A percentile compares a stretch with the other conserved stretches of the same genome.
These are phyloP conservation scores for Solenodon paradoxus DNA, from an alignment of 2,113 vertebrate genomes.

Conservation along the genomic window DNA sequence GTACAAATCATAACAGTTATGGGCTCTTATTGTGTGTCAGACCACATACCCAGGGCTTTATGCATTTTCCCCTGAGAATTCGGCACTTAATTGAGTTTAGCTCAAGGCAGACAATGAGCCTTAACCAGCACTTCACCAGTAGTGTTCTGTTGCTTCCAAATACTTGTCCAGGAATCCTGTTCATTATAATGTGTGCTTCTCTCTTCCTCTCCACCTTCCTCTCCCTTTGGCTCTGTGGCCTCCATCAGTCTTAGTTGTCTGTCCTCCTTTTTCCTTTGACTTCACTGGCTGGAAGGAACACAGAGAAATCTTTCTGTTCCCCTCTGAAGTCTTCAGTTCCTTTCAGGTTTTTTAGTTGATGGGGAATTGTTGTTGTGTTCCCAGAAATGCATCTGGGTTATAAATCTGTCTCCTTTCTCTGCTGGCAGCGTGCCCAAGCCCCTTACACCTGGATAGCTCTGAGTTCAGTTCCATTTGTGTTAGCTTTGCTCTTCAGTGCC, in stretches of 20 bases:
- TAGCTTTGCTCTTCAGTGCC: background rate
- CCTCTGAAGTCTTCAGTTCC: background rate
- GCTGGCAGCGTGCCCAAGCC: background rate
- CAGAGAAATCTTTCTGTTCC: background rate
- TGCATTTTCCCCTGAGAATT: background rate
- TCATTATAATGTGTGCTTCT: background rate
- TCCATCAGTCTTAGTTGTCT: background rate
- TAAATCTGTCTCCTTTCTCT: background rate
- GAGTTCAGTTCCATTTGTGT: background rate
- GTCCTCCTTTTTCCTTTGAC: background rate
- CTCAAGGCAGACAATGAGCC: background rate
- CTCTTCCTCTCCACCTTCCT: background rate
- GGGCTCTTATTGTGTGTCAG: background rate
- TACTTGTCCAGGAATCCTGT: background rate
- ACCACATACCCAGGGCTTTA: background rate
- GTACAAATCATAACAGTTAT: background rate
- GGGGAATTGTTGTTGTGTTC: background rate
- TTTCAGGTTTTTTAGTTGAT: background rate
- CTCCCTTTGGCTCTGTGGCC: background rate
- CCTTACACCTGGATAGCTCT: background rate
- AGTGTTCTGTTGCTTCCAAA: background rate
- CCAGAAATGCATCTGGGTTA: background rate
- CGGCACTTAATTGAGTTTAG: background rate
- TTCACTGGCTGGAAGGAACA: background rate
- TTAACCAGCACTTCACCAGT: no score